These are phyloP conservation scores for Spilosoma lubricipeda DNA, from an alignment of 2,888 invertebrate genomes.

Conservation along the genomic window DNA sequence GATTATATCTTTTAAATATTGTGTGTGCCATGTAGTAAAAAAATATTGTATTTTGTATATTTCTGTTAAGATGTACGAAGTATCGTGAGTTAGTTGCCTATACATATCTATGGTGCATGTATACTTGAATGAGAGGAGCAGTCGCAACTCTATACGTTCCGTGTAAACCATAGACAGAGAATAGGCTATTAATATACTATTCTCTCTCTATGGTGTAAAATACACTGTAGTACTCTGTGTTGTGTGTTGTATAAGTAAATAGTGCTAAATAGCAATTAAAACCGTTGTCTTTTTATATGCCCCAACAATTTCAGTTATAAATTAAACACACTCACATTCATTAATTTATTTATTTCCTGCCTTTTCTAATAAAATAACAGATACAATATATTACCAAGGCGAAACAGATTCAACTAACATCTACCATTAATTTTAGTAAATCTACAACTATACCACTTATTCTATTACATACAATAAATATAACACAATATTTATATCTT, in stretches of 20 bases:
- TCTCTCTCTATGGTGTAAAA: too few relatives aligned
- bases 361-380: conserved; percentile 73
- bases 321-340: conserved; percentile 36
- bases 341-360: conserved; percentile 71
- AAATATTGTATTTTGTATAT: background rate
- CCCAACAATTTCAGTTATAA: conserved; percentile 17
- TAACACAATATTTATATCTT: conserved; percentile 64
- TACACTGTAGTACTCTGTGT: too few relatives aligned
- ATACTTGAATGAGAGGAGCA: too few relatives aligned
- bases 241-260: too few relatives aligned
- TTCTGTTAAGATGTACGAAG: too few relatives aligned
- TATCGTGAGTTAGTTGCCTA: too few relatives aligned
- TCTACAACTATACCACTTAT: conserved; percentile 59
- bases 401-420: conserved; percentile 64
- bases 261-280: too few relatives aligned
- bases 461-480: conserved; percentile 76
- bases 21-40: background rate
- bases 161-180: too few relatives aligned
- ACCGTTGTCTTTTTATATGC: too few relatives aligned
- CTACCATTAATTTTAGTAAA: conserved; percentile 60
- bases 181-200: too few relatives aligned
- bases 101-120: too few relatives aligned
- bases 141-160: too few relatives aligned
- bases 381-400: conserved; percentile 69
- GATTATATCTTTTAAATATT: background rate